Conservation (phyloP, 92 coral and sea anemone species). For the Zoanthus gigantus region DNA sequence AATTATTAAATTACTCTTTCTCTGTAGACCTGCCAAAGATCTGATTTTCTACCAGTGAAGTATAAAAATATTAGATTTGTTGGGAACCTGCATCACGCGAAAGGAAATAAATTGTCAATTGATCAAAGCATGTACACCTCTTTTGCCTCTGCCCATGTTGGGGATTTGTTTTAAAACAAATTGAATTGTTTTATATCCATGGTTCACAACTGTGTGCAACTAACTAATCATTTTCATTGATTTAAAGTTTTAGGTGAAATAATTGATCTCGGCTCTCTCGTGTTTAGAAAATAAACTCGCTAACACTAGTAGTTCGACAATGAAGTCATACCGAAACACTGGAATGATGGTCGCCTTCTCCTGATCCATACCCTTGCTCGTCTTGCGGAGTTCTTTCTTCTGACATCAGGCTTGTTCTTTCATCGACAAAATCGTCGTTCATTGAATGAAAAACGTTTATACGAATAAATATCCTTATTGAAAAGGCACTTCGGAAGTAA, state of each 20-base stretch:
- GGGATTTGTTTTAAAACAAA: background rate
- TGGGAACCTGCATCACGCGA: background rate
- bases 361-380: slow-evolving; percentile 15
- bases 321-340: slow-evolving; percentile 57
- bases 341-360: slow-evolving; percentile 17
- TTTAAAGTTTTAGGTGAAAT: background rate
- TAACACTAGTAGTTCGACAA: background rate
- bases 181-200: background rate
- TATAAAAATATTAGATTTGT: background rate
- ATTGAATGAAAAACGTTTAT: slow-evolving; percentile 44
- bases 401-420: slow-evolving; percentile 92
- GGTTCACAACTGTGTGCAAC: background rate
- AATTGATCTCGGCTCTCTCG: background rate
- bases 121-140: background rate
- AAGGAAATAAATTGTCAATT: background rate
- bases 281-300: slow-evolving; percentile 4
- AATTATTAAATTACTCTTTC: background rate
- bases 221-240: background rate
- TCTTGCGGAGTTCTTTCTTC: slow-evolving; percentile 62
- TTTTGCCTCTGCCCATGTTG: background rate
- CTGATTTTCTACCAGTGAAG: background rate
- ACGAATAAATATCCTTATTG: background rate
- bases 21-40: background rate
- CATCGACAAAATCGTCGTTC: slow-evolving; percentile 78
- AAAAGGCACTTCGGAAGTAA: slow-evolving; percentile 13